Conservation (phyloP, 2,113 vertebrate species). For the Tetraodon nigroviridis region DNA sequence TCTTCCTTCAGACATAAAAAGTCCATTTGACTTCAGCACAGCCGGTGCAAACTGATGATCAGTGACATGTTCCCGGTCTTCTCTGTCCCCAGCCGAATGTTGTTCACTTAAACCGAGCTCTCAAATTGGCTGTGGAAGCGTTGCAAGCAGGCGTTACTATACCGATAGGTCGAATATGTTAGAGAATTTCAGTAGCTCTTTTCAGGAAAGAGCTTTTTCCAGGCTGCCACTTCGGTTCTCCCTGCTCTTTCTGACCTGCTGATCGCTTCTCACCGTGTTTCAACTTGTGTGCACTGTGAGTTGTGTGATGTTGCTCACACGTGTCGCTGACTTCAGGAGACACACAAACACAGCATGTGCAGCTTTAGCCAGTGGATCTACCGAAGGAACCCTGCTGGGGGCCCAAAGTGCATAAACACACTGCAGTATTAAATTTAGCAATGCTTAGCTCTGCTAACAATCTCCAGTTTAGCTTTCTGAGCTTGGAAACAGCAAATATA, state of each 20-base stretch:
- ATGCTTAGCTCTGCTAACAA: too few relatives aligned
- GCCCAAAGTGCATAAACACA: too few relatives aligned
- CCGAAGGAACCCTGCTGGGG: too few relatives aligned
- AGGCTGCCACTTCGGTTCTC: not conserved
- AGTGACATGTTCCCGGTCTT: constrained; percentile 15
- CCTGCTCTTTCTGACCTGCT: constrained; percentile 10
- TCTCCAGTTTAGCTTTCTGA: too few relatives aligned
- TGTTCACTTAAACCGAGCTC: constrained; percentile 6
- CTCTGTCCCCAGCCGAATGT: constrained; percentile 4
- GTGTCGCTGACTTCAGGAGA: constrained; percentile 1
- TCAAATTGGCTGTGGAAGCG: not conserved
- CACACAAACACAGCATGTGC: constrained; percentile 9
- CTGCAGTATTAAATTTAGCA: too few relatives aligned
- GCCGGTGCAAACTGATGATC: constrained; percentile 17
- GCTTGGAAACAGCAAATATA: too few relatives aligned
- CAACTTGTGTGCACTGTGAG: constrained; percentile 11
- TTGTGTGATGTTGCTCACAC: constrained; percentile 13
- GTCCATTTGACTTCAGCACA: constrained; percentile 22
- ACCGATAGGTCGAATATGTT: too few relatives aligned
- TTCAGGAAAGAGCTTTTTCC: constrained; percentile 14
- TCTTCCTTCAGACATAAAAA: constrained; percentile 12
- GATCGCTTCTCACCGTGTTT: constrained; percentile 23
- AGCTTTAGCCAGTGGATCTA: constrained; percentile 7
- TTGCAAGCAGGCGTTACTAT: too few relatives aligned
- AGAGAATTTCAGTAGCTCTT: not conserved